Conservation (phyloP, 2,113 vertebrate genomes). For the Rhizomys pruinosus region DNA sequence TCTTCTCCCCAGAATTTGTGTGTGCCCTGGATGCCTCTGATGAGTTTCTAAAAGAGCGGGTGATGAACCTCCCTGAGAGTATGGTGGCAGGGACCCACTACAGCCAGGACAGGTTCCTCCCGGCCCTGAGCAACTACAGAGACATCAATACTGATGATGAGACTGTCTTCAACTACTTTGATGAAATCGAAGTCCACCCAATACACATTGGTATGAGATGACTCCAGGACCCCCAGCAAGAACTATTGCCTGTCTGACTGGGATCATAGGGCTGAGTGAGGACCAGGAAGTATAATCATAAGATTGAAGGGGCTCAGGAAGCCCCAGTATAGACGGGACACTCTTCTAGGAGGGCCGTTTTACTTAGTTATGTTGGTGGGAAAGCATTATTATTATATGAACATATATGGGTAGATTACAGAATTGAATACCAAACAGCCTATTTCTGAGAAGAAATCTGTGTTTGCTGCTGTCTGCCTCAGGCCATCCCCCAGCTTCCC, state of each 20-base stretch:
- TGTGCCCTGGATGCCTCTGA: constrained; percentile 91
- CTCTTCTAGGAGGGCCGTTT: background rate
- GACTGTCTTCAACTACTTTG: constrained; percentile 91
- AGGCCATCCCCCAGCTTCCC: background rate
- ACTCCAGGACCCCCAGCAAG: background rate
- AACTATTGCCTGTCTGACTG: fast-evolving
- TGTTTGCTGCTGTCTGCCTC: background rate
- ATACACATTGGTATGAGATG: constrained; percentile 89
- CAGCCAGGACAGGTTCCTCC: constrained; percentile 88
- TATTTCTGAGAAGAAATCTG: background rate
- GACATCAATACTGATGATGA: constrained; percentile 87
- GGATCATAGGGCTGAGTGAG: background rate
- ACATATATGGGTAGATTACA: background rate
- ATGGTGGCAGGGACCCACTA: constrained; percentile 89
- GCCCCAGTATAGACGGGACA: fast-evolving
- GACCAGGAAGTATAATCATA: fast-evolving
- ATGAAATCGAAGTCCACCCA: constrained; percentile 90
- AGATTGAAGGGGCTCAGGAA: background rate
- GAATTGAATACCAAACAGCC: background rate
- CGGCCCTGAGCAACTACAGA: constrained; percentile 86
- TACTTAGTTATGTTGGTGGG: too few species aligned
- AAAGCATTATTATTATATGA: background rate
- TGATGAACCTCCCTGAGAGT: constrained; percentile 92
- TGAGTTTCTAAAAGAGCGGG: constrained; percentile 91
- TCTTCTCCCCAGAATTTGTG: constrained; percentile 88